Percentiles rank a stretch among this genome's conserved stretches.
These are phyloP conservation scores for Aplodontia rufa DNA, from an alignment of 2,113 vertebrate species.

Conservation along the genomic window DNA sequence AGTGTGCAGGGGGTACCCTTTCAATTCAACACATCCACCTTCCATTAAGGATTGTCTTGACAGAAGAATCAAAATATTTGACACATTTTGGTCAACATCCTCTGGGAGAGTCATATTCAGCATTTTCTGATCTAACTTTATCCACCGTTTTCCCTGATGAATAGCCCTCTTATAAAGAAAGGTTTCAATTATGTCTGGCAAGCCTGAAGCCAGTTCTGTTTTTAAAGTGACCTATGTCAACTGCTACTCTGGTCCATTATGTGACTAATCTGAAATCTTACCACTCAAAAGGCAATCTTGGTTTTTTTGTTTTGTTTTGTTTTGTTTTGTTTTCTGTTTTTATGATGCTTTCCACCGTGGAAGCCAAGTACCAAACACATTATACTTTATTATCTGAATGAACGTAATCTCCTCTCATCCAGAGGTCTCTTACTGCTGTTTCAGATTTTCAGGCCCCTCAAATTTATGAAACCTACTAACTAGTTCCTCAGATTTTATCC, in stretches of 20 bases:
- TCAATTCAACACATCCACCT: not conserved
- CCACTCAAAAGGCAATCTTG: not conserved
- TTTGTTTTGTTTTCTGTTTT: not conserved
- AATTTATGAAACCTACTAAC: not conserved
- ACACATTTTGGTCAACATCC: not conserved
- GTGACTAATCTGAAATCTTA: not conserved
- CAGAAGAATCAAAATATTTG: not conserved
- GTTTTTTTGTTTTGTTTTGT: not conserved
- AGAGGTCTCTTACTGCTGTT: not conserved
- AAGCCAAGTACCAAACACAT: not conserved
- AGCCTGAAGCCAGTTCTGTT: not conserved
- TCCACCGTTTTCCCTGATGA: not conserved
- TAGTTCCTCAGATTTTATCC: not conserved
- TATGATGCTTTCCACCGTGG: not conserved
- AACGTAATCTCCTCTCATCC: not conserved
- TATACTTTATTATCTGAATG: not conserved
- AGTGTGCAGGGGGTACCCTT: too few relatives aligned
- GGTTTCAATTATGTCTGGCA: not conserved
- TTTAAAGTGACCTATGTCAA: not conserved
- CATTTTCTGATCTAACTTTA: not conserved
- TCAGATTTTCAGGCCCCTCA: not conserved
- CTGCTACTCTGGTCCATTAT: not conserved
- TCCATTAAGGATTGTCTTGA: not conserved
- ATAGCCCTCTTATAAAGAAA: not conserved
- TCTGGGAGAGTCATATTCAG: not conserved